Conservation (phyloP, 2,888 invertebrate genomes). For the Machimus atricapillus region DNA sequence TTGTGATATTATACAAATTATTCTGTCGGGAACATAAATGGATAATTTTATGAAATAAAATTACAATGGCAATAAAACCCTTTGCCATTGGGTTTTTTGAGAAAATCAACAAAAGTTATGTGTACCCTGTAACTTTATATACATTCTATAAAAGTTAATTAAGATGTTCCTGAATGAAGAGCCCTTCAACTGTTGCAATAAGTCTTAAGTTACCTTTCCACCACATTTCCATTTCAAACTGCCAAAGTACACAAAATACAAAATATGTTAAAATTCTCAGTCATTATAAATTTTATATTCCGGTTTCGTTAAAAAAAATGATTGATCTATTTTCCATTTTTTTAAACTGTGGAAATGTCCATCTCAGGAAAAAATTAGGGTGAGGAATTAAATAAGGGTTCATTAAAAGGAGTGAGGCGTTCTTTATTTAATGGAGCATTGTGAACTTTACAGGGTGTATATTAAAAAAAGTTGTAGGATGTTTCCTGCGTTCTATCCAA, state of each 20-base stretch:
- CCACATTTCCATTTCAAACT: background rate
- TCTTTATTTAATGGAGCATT: background rate
- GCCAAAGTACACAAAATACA: too few relatives aligned
- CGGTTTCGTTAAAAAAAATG: too few relatives aligned
- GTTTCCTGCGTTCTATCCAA: background rate
- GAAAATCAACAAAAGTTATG: background rate
- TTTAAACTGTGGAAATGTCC: background rate
- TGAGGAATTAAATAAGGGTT: background rate
- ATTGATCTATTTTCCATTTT: background rate
- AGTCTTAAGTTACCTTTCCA: background rate
- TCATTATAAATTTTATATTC: background rate
- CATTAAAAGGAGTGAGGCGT: background rate
- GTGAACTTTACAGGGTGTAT: background rate
- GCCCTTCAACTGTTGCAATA: background rate
- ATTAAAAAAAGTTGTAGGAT: background rate
- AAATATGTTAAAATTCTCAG: background rate
- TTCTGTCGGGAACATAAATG: background rate
- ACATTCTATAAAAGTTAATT: background rate
- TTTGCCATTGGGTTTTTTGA: background rate
- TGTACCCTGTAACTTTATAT: background rate
- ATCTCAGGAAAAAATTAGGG: background rate
- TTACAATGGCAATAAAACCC: background rate
- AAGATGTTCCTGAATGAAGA: background rate
- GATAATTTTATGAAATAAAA: background rate
- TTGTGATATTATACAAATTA: too few relatives aligned